Evolutionary conservation across 2,797 vertebrate species (phyloP).

Genomic region (Crossoptilon crossoptilon): DNA sequence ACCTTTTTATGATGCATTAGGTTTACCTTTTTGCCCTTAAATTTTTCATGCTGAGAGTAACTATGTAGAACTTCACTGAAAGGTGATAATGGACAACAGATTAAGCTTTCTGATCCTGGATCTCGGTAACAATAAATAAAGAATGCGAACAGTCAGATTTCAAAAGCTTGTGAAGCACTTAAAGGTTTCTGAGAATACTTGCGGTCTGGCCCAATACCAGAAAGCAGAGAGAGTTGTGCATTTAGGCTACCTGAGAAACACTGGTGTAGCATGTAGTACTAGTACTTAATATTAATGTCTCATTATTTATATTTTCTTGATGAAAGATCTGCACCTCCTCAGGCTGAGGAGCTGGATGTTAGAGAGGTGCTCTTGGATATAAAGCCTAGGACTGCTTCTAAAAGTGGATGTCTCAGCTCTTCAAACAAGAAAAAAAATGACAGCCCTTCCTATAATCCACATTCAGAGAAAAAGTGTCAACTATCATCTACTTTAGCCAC

Average conservation of each 20-base stretch:
- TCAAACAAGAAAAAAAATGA: neutral
- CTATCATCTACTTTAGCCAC: neutral
- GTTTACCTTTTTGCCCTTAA: neutral
- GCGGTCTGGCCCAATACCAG: neutral
- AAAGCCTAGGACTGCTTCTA: neutral
- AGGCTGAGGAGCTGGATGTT: neutral
- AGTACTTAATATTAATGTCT: neutral
- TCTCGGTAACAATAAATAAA: neutral
- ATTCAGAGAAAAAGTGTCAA: neutral
- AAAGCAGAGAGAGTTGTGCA: neutral
- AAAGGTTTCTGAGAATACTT: neutral
- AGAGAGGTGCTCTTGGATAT: neutral
- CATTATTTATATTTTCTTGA: neutral
- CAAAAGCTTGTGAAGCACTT: neutral
- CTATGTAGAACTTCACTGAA: neutral
- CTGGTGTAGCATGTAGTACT: too few relatives aligned
- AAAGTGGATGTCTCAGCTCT: neutral
- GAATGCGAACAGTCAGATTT: neutral
- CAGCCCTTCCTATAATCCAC: neutral
- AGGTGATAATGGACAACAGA: neutral
- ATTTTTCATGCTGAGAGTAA: neutral
- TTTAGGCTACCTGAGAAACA: neutral
- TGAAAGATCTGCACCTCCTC: rapidly evolving
- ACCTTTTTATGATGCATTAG: neutral
- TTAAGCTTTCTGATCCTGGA: neutral